Evolutionary conservation across 2,888 invertebrate species (phyloP), one percentile per base, ranked within the genome.

Genomic region (Anagyrus pseudococci): DNA sequence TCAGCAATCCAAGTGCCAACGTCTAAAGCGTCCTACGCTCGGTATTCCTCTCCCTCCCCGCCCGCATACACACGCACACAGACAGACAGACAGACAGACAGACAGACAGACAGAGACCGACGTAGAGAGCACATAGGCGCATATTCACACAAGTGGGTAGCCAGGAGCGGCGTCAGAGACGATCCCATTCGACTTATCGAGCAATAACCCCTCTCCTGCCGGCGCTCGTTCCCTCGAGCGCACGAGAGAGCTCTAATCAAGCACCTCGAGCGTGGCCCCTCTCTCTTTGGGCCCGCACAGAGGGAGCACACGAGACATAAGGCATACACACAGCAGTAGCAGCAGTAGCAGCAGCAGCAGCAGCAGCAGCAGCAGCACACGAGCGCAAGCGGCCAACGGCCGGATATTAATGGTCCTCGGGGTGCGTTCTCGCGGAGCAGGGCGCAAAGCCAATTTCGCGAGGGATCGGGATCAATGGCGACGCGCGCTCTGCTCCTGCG

Each of bases 321-420:
- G 8, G 17, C 17, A 13, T 49, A 1, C 29, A 13, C 10, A n/a
- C 23, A 1, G 49, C 13, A 29, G 20, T 17, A 4, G 25, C 17
- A 49, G 17, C n/a, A 19, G 23, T 47, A 10, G 4, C 25, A 23
- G 33, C 17, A n/a, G 17, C 26, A 22, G 19, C n/a, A 41, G 29
- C 49, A 19, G 4, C 25, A 23, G 33, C 17, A n/a, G 17, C 26
- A 22, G 19, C n/a, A 41, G 29, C 49, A 19, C 29, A 8, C 19
- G 48, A 23, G 20, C 17, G 6, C n/a, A 58, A 15, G 40, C 25
- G 13, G 2, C 25, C n/a, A 29, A 4, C 15, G 1, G 47, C 50
- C 61, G 67, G 70, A 72, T 75, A 74, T 73, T 74, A 73, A 76
- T 74, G 73, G 70, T 72, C 70, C 74, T 75, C 68, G 64, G 66